Evolutionary conservation across 2,113 vertebrate species (phyloP).

Genomic region (Sceloporus undulatus): DNA sequence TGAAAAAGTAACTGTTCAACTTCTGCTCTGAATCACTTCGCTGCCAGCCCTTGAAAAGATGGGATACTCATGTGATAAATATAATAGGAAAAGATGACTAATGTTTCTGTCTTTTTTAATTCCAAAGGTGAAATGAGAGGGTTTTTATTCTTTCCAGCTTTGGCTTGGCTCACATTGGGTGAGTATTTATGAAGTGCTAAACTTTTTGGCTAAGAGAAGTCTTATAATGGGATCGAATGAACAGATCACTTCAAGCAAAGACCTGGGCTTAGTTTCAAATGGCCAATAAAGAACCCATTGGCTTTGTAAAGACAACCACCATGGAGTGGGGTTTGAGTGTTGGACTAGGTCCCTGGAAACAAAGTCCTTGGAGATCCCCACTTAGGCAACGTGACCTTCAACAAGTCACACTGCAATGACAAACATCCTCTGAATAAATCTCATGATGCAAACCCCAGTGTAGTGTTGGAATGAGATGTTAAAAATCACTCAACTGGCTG

Average conservation of each 20-base stretch:
- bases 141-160: constrained; percentile 43
- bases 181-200: constrained; percentile 40
- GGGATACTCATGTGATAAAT: not conserved
- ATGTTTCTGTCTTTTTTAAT: constrained; percentile 25
- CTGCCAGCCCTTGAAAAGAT: not conserved
- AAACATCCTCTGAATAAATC: too few species aligned
- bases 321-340: too few species aligned
- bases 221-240: not conserved
- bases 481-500: too few species aligned
- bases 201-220: not conserved
- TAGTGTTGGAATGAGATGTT: too few species aligned
- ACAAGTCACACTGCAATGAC: too few species aligned
- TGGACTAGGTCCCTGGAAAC: too few species aligned
- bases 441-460: too few species aligned
- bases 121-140: constrained; percentile 57
- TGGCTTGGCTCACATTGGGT: constrained; percentile 59
- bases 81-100: constrained; percentile 32
- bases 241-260: too few species aligned
- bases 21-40: not conserved
- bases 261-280: not conserved
- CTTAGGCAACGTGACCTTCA: too few species aligned
- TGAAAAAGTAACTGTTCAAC: not conserved
- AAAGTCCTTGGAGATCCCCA: too few species aligned
- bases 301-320: not conserved
- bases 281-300: not conserved